Base-by-base conservation (phyloP, 2,797 vertebrate genomes). In the Karalla daura region DNA sequence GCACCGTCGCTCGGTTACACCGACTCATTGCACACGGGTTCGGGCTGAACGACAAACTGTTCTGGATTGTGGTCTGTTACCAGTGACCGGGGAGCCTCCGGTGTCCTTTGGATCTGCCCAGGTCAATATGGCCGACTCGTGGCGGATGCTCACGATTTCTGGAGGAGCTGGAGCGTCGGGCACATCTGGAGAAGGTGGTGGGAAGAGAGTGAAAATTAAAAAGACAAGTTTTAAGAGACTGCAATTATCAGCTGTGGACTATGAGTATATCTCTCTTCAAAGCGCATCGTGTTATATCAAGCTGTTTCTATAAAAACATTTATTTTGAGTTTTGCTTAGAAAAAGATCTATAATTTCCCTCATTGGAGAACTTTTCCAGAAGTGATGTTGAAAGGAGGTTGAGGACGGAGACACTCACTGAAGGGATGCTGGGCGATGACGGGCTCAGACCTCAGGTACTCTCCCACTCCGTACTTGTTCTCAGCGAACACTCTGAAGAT, bases 401-500 rank as follows among this genome's bases (percentile, higher is more conserved):
- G n/a, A n/a, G n/a, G n/a, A n/a, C n/a, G n/a, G n/a, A 25, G 21
- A 32, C 62, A 94, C 96, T 95, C 90, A 99, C 98, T 94, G 87
- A 99, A 99, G 73, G 98, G 98, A 95, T 99, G 98, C 78, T 95
- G 96, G 66, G 98, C 98, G 58, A 98, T 70, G 46, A 99, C 89
- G 53, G 96, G 92, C 4, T 97, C 96, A 24, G 98, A 99, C 89
- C 95, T 98, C 73, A 99, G 94, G 78, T 94, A 94, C 85, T 99
- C 97, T 64, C 98, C 97, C 66, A 99, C 87, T 62, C 98, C 98
- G 0, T 99, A 99, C 88, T 99, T 99, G 87, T 99, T 99, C 92
- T 99, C 98, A 24, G 98, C 98, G 54, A 95, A 97, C 70, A 99
- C 96, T 91, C 95, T 96, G 82, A 99, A 99, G 63, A 97, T 94